Conservation (phyloP, 2,888 invertebrate genomes). For the Chorisops tibialis region DNA sequence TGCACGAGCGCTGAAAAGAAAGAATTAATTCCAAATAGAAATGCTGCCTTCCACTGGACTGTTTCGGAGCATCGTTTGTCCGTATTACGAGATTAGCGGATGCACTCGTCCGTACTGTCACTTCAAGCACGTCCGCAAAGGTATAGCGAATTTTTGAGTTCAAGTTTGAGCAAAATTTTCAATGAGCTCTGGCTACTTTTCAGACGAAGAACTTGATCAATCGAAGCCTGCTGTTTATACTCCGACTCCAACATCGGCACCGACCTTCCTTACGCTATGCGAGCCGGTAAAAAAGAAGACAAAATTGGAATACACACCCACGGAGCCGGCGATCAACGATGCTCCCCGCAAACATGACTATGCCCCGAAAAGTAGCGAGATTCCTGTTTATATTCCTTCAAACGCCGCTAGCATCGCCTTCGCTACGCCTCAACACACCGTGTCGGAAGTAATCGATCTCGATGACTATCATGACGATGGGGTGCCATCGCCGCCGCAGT, state of each 20-base stretch:
- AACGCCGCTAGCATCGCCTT: constrained; percentile 32
- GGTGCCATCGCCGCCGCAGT: constrained; percentile 30
- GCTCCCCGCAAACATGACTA: constrained; percentile 37
- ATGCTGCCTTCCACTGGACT: constrained; percentile 91
- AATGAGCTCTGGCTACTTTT: constrained; percentile 27
- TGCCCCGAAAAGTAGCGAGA: constrained; percentile 32
- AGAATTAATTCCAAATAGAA: constrained; percentile 38
- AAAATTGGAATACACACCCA: constrained; percentile 50
- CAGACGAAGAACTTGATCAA: constrained; percentile 38
- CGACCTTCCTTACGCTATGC: constrained; percentile 43
- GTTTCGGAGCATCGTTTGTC: constrained; percentile 82
- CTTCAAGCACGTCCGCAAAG: constrained; percentile 80
- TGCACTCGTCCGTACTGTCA: constrained; percentile 92
- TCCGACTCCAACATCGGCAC: constrained; percentile 40
- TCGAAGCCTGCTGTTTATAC: constrained; percentile 42
- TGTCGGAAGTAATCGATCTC: too few relatives aligned
- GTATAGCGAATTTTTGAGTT: constrained; percentile 49
- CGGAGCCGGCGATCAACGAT: constrained; percentile 48
- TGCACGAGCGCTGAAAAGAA: too few relatives aligned
- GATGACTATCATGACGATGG: too few relatives aligned
- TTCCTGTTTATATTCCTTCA: constrained; percentile 48
- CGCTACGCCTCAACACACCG: too few relatives aligned
- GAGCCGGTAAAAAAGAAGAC: constrained; percentile 40
- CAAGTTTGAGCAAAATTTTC: too few relatives aligned
- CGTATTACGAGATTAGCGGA: constrained; percentile 75